These are phyloP conservation scores for Miichthys miiuy DNA, from an alignment of 2,797 vertebrate species.

Conservation along the genomic window DNA sequence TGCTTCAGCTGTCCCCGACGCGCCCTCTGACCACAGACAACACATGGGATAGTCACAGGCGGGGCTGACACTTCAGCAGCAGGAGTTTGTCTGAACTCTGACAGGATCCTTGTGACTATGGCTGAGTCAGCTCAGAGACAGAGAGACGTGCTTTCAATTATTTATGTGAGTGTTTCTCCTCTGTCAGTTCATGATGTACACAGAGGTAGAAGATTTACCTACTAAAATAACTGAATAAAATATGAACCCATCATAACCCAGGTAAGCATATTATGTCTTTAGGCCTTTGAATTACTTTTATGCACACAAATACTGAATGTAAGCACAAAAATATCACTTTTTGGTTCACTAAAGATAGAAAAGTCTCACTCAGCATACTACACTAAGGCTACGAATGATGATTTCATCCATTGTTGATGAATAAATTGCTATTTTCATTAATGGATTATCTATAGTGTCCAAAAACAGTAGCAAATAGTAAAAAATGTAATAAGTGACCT, in stretches of 20 bases:
- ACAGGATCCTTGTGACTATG: slow-evolving; percentile 21
- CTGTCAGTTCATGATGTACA: neutral
- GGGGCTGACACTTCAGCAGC: slow-evolving; percentile 41
- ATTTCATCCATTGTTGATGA: no score
- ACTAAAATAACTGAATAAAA: neutral
- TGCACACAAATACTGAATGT: neutral
- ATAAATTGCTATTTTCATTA: neutral
- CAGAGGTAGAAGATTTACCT: neutral
- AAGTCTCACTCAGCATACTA: neutral
- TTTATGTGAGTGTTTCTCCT: neutral
- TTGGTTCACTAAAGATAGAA: neutral
- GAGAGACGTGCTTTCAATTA: neutral
- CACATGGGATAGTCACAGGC: slow-evolving; percentile 69
- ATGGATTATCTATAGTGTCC: neutral
- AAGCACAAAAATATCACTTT: neutral
- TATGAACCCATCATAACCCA: neutral
- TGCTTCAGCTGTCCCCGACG: slow-evolving; percentile 74
- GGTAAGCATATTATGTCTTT: neutral
- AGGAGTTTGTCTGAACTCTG: slow-evolving; percentile 41
- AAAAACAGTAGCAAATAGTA: neutral
- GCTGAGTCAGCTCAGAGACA: slow-evolving; percentile 10
- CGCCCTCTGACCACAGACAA: slow-evolving; percentile 61
- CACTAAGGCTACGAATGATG: no score
- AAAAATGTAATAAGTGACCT: neutral
- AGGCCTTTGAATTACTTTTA: neutral